Evolutionary conservation across 2,113 vertebrate species (phyloP).

Genomic region (Empidonax traillii): DNA sequence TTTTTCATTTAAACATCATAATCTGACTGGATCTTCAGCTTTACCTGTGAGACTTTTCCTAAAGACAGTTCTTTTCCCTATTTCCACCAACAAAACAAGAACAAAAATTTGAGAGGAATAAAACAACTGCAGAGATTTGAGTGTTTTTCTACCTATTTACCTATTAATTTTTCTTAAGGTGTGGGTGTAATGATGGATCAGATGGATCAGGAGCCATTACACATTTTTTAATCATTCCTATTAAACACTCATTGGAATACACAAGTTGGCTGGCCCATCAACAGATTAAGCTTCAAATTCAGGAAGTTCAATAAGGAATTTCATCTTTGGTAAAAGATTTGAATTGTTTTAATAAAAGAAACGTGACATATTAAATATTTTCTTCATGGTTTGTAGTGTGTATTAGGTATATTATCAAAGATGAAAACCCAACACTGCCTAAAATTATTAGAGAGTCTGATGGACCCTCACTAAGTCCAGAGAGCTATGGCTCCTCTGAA

Average conservation of each 20-base stretch:
- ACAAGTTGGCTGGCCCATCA: fast-evolving
- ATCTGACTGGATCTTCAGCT: not conserved
- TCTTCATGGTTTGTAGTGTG: not conserved
- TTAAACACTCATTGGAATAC: not conserved
- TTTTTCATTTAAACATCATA: not conserved
- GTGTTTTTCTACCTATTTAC: not conserved
- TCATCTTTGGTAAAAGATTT: not conserved
- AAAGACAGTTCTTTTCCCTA: not conserved
- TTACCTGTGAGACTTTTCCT: not conserved
- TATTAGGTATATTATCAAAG: not conserved
- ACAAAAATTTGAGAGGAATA: not conserved
- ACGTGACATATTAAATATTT: fast-evolving
- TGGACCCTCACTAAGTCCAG: not conserved
- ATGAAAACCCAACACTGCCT: not conserved
- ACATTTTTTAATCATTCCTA: not conserved
- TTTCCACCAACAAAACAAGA: not conserved
- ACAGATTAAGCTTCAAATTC: not conserved
- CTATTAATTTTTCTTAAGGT: not conserved
- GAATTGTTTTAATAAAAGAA: not conserved
- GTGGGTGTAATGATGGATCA: not conserved
- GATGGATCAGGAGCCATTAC: not conserved
- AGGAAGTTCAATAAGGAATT: not conserved
- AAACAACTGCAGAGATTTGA: fast-evolving
- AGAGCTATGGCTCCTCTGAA: not conserved
- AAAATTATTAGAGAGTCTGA: not conserved